phyloP scores from a whole-genome alignment of 2,797 vertebrate species.

The Antrozous pallidus region DNA sequence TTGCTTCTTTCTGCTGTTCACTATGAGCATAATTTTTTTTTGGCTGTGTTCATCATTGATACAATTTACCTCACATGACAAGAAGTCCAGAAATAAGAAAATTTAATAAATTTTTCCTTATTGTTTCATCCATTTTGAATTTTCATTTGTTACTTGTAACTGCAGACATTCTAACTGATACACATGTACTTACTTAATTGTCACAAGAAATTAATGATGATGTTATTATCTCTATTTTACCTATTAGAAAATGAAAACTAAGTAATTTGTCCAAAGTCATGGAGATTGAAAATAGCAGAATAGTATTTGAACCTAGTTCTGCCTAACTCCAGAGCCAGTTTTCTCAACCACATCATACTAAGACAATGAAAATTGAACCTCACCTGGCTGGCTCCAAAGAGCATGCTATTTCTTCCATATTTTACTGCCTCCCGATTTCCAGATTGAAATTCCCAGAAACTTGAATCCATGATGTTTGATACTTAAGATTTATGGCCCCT shows the following conservation, averaged over 20 bases:
- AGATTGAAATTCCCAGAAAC: not conserved
- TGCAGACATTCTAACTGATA: not conserved
- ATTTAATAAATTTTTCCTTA: not conserved
- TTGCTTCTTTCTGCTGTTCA: no score
- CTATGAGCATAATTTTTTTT: no score
- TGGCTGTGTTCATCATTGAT: no score
- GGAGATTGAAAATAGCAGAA: slow-evolving; percentile 12
- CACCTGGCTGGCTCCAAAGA: not conserved
- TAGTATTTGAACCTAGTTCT: not conserved
- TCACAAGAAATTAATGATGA: not conserved
- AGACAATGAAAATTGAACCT: not conserved
- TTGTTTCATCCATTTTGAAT: not conserved
- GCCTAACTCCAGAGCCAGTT: not conserved
- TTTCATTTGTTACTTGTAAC: slow-evolving; percentile 10
- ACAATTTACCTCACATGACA: no score
- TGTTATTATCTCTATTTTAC: not conserved
- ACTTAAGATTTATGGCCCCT: not conserved
- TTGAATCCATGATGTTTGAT: not conserved
- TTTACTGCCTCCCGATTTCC: not conserved
- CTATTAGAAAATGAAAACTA: slow-evolving; percentile 21
- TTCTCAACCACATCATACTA: not conserved
- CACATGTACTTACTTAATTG: not conserved
- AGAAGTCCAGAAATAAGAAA: no score
- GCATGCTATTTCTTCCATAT: not conserved
- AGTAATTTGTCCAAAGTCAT: not conserved